Base-by-base conservation (phyloP, 2,888 invertebrate genomes). In the Catocala fraxini region DNA sequence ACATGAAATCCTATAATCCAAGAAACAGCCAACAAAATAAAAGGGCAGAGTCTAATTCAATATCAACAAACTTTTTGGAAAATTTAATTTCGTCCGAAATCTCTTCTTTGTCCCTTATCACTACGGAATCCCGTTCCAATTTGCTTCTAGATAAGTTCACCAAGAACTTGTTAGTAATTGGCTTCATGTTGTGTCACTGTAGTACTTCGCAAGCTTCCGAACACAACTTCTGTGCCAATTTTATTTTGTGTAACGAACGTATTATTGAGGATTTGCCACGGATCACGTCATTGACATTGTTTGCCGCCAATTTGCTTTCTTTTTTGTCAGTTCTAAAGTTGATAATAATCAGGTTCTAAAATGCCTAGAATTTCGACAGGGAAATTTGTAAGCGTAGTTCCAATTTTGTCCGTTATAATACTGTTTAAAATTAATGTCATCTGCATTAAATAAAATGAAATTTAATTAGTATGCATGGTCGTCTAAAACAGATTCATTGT, bases 91-190 rank as follows among this genome's bases (percentile, higher is more conserved):
- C 53, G 55, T 63, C 59, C 33, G 42, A 68, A 59, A 60, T 63
- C 65, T 68, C 48, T 45, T 56, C 68, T 71, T 75, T 66, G 61
- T 70, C 75, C 63, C 51, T 60, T 70, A 64, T 66, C 66, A 58
- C 48, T 46, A 55, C 52, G 46, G 64, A 63, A 75, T 67, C 68
- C 63, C 63, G 62, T 60, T 56, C 61, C 53, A 67, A 69, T 69
- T 69, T 56, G 59, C 63, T 62, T 48, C 46, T 51, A 61, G 51
- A 63, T 62, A 66, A 77, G 68, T 74, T 77, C 54, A 41, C 42
- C 34, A 70, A 74, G 68, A 75, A 75, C 56, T 75, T 69, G 67
- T 68, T 68, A 68, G 73, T 73, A 77, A 79, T 78, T 68, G 73
- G 66, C 65, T 64, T 65, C 59, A 56, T 74, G 65, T 71, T 73